Evolutionary conservation across 2,888 invertebrate species (phyloP).

Genomic region (Scrobipalpa costella): DNA sequence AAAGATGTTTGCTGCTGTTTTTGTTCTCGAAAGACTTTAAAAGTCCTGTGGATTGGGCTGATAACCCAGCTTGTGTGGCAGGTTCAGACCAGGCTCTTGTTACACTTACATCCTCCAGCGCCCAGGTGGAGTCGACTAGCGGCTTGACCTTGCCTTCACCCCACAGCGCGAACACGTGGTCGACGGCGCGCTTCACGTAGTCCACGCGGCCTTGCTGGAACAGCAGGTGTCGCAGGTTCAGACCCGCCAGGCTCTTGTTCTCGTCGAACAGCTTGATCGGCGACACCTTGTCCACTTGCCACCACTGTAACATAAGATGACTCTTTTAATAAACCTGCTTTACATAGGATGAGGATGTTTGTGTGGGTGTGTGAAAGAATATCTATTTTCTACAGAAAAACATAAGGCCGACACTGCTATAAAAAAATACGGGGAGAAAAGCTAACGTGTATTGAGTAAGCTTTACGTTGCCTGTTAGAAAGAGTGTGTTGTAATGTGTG

Average conservation of each 20-base stretch:
- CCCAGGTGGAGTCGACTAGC: constrained; percentile 92
- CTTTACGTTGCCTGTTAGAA: no score
- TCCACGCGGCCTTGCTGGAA: constrained; percentile 88
- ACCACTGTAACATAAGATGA: constrained; percentile 84
- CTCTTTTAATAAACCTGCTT: background rate
- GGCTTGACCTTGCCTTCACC: constrained; percentile 90
- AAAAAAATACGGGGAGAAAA: no score
- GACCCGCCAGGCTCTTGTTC: constrained; percentile 90
- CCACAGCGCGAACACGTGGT: constrained; percentile 88
- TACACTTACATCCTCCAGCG: constrained; percentile 89
- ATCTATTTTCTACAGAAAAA: no score
- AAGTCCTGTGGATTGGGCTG: no score
- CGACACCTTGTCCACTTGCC: constrained; percentile 95
- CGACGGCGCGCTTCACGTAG: constrained; percentile 86
- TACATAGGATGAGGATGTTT: no score
- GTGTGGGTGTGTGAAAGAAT: no score
- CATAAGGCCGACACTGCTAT: no score
- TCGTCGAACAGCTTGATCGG: constrained; percentile 94
- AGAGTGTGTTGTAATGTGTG: background rate
- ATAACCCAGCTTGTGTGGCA: no score
- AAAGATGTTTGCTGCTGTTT: no score
- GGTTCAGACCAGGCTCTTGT: no score
- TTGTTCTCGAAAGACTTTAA: no score
- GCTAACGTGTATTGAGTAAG: no score
- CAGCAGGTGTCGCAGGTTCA: constrained; percentile 91